phyloP scores from a whole-genome alignment of 2,888 invertebrate species.

The Scaptomyza flava region DNA sequence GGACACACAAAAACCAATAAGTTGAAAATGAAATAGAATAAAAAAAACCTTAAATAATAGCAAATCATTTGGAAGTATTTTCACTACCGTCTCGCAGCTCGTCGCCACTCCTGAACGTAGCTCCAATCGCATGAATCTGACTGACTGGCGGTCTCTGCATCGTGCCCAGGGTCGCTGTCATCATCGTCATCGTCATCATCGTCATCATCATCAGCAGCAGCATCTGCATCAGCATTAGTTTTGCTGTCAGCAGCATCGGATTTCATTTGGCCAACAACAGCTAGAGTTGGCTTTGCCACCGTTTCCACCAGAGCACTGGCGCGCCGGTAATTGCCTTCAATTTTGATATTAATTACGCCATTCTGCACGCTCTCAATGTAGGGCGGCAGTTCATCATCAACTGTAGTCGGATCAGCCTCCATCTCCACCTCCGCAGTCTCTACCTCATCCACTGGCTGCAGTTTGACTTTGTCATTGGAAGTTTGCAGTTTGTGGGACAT shows the following conservation, averaged over 20 bases:
- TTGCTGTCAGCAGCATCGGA: constrained; percentile 53
- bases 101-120: constrained; percentile 90
- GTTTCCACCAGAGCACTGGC: constrained; percentile 87
- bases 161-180: constrained; percentile 83
- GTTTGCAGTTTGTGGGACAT: constrained; percentile 72
- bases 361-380: constrained; percentile 84
- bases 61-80: constrained; percentile 66
- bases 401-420: constrained; percentile 13
- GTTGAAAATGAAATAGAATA: not conserved
- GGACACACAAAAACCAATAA: constrained; percentile 9
- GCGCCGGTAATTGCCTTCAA: constrained; percentile 87
- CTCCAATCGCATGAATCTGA: constrained; percentile 89
- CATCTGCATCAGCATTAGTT: constrained; percentile 14
- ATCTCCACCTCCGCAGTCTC: constrained; percentile 1
- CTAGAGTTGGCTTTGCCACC: constrained; percentile 80
- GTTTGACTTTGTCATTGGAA: constrained; percentile 43
- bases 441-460: constrained; percentile 1
- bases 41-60: constrained; percentile 46
- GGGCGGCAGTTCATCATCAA: constrained; percentile 84
- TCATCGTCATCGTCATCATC: constrained; percentile 57
- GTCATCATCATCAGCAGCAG: constrained; percentile 13
- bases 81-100: constrained; percentile 72
- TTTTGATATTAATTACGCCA: constrained; percentile 87
- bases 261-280: constrained; percentile 76
- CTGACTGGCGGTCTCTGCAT: constrained; percentile 77